Conservation (phyloP, 2,888 invertebrate genomes). For the Andrena dorsata region DNA sequence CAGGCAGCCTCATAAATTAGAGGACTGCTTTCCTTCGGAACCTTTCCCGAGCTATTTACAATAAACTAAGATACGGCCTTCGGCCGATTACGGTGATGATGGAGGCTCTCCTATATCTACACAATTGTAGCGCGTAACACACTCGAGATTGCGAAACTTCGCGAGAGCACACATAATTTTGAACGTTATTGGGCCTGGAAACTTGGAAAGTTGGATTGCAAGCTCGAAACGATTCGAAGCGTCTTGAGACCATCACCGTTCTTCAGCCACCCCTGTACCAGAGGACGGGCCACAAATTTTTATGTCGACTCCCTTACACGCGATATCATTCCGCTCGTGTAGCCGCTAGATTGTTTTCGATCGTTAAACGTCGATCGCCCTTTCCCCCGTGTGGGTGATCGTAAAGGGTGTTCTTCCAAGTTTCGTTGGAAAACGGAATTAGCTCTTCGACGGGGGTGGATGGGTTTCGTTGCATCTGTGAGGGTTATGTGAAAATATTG, state of each 20-base stretch:
- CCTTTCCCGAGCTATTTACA: no score
- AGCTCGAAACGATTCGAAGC: slow-evolving; percentile 15
- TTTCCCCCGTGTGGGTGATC: not conserved
- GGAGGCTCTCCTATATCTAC: no score
- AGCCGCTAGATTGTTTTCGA: slow-evolving; percentile 49
- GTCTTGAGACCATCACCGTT: slow-evolving; percentile 13
- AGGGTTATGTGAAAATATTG: not conserved
- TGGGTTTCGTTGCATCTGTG: no score
- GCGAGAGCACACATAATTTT: slow-evolving; percentile 18
- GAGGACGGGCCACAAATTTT: slow-evolving; percentile 51
- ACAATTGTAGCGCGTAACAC: no score
- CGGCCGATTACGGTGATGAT: no score
- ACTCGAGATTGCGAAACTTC: slow-evolving; percentile 13
- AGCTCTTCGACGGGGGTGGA: no score
- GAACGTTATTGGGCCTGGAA: slow-evolving; percentile 16
- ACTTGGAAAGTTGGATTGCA: slow-evolving; percentile 3
- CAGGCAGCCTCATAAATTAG: no score
- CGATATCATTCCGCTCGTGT: slow-evolving; percentile 45
- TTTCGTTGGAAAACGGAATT: not conserved
- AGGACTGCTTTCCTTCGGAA: no score
- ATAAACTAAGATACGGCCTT: no score
- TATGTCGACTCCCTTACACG: slow-evolving; percentile 36
- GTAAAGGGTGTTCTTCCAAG: slow-evolving; percentile 20
- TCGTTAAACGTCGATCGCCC: slow-evolving; percentile 43
- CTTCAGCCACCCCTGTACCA: not conserved